Conservation (phyloP, 35 echinoderm and acorn worm genomes). For the Apostichopus parvimensis region DNA sequence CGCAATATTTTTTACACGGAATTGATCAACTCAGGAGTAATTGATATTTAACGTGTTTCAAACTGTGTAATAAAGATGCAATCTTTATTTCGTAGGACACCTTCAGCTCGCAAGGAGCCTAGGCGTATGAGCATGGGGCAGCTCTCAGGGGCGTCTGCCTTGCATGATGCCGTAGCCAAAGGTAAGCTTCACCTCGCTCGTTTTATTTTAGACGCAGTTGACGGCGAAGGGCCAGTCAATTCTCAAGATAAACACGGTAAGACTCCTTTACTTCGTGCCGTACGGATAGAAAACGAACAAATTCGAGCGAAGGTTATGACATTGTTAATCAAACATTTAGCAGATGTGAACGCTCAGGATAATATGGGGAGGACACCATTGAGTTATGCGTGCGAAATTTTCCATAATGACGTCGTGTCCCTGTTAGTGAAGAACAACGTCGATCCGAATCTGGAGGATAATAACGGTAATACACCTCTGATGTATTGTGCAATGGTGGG, state of each 20-base stretch:
- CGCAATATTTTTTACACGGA: background rate
- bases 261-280: slow-evolving; percentile 86
- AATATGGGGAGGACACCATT: slow-evolving; percentile 90
- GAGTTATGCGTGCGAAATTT: slow-evolving; percentile 84
- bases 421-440: slow-evolving; percentile 93
- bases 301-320: slow-evolving; percentile 54
- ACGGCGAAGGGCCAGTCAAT: slow-evolving; percentile 81
- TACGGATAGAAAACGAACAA: slow-evolving; percentile 57
- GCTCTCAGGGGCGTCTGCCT: too few relatives aligned
- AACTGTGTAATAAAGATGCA: slow-evolving; percentile 7
- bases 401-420: too few relatives aligned
- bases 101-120: slow-evolving; percentile 55
- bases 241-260: slow-evolving; percentile 83
- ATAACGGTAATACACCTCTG: slow-evolving; percentile 84
- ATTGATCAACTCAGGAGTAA: background rate
- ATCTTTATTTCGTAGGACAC: slow-evolving; percentile 59
- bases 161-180: too few relatives aligned
- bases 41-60: background rate
- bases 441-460: slow-evolving; percentile 87
- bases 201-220: too few relatives aligned
- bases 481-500: slow-evolving; percentile 68
- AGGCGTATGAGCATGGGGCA: slow-evolving; percentile 75
- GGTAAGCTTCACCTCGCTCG: too few relatives aligned
- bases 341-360: slow-evolving; percentile 76
- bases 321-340: slow-evolving; percentile 71